A percentile compares a stretch with the other conserved stretches of the same genome.
Evolutionary conservation across 1,140 invertebrate species (phyloP).

Genomic region (Tetragnatha versicolor): DNA sequence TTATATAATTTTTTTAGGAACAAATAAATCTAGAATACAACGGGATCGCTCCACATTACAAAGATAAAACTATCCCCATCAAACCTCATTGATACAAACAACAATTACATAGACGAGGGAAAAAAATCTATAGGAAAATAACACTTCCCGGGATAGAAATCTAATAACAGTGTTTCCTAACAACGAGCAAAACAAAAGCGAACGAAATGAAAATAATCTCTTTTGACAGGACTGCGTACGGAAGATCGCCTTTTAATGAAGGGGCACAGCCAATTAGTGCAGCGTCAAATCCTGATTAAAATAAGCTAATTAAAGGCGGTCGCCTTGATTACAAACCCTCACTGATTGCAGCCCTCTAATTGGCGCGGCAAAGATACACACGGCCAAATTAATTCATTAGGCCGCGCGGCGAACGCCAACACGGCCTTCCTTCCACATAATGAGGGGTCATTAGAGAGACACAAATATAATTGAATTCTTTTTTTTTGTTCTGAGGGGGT

Average conservation of each 20-base stretch:
- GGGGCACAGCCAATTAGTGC: conserved; percentile 49
- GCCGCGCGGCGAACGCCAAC: conserved; percentile 43
- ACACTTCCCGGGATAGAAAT: no score
- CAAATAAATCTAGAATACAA: no score
- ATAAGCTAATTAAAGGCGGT: conserved; percentile 53
- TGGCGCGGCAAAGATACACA: conserved; percentile 53
- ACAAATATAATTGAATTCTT: conserved; percentile 51
- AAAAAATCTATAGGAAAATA: no score
- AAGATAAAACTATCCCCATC: no score
- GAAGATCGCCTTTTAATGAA: conserved; percentile 54
- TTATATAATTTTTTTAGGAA: no score
- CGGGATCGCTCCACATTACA: no score
- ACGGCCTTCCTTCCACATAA: conserved; percentile 42
- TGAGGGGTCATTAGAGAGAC: conserved; percentile 52
- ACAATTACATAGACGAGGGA: no score
- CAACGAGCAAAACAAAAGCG: no score
- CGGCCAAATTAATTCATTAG: conserved; percentile 54
- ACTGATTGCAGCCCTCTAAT: conserved; percentile 49
- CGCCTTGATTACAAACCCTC: conserved; percentile 44
- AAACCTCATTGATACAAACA: no score
- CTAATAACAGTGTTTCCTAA: no score
- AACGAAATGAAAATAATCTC: conserved; percentile 42
- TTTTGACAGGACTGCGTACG: conserved; percentile 16
- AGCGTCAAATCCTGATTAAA: conserved; percentile 54
- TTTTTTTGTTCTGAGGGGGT: background rate